Evolutionary conservation across 2,797 vertebrate genomes (phyloP), one percentile per base, ranked within the genome.

Genomic region (Bovichtus diacanthus): DNA sequence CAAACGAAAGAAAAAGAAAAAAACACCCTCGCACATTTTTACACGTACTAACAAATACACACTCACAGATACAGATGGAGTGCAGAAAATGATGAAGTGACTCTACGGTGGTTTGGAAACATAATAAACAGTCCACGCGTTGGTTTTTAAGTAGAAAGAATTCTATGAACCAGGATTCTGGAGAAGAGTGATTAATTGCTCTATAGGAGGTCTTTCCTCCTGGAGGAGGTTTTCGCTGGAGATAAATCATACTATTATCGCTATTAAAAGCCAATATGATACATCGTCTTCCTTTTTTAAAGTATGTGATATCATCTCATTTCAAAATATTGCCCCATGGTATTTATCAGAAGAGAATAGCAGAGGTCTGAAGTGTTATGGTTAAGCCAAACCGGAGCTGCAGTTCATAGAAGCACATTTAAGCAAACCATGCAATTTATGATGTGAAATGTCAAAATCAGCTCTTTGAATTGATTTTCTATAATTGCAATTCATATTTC

Each of bases 171-270:
- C 88, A 70, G 79, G 85, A 90, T 88, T 84, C 76, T 76, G 80
- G 88, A 90, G 88, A 92, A 87, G 78, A 86, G 90, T 95, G 95
- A 96, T 95, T 91, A 94, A 95, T 94, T 88, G 86, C 89, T 81
- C 78, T 83, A 80, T 88, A 85, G 91, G 90, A 92, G 93, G 93
- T 94, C 90, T 89, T 88, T 90, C 78, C 87, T 91, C 87, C 80
- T 73, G 72, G 76, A 89, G 83, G 87, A 90, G 91, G 81, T 78
- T 90, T 80, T 81, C 77, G 69, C 71, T n/a, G 56, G 89, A 74
- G 89, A 95, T 96, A 95, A 94, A 94, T 95, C 95, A 95, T 88
- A n/a, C n/a, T n/a, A 90, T 94, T 94, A 95, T 95, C 91, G 70
- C 91, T 93, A 94, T 94, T 94, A 93, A 94, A 94, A 94, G 92